Evolutionary conservation across 1,140 invertebrate genomes (phyloP).

Genomic region (Melipona quadrifasciata): DNA sequence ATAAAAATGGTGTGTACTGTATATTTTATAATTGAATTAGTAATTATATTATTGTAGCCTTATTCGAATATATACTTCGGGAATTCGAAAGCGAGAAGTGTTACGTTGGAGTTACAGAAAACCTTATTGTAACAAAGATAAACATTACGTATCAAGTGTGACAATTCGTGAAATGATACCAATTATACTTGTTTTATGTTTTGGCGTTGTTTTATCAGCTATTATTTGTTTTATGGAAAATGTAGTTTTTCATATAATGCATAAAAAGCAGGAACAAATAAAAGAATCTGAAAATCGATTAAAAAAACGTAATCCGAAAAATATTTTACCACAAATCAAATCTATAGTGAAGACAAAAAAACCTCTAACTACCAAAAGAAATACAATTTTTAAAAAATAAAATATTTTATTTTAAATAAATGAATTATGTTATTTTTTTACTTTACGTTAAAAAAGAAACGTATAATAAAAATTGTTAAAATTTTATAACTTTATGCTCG

Average conservation of each 20-base stretch:
- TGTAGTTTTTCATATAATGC: slow-evolving; percentile 11
- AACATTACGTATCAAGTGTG: slow-evolving; percentile 41
- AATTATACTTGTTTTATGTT: slow-evolving; percentile 52
- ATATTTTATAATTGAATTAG: neutral
- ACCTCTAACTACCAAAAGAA: neutral
- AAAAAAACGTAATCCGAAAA: neutral
- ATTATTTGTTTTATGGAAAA: slow-evolving; percentile 55
- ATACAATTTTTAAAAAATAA: neutral
- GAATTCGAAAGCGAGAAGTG: slow-evolving; percentile 50
- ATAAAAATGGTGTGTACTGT: neutral
- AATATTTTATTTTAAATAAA: neutral
- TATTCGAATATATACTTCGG: slow-evolving; percentile 45
- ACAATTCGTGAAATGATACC: slow-evolving; percentile 56
- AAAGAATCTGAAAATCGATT: neutral
- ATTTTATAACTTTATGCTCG: neutral
- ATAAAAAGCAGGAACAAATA: neutral
- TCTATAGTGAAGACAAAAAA: neutral
- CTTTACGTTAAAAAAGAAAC: slow-evolving; percentile 8
- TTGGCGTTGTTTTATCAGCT: slow-evolving; percentile 49
- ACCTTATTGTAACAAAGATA: slow-evolving; percentile 50
- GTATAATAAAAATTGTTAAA: neutral
- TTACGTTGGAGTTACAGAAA: slow-evolving; percentile 32
- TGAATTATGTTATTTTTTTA: neutral
- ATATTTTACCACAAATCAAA: neutral
- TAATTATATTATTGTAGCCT: slow-evolving; percentile 17